Conservation (phyloP, 2,113 vertebrate species). For the Pangasianodon hypophthalmus region DNA sequence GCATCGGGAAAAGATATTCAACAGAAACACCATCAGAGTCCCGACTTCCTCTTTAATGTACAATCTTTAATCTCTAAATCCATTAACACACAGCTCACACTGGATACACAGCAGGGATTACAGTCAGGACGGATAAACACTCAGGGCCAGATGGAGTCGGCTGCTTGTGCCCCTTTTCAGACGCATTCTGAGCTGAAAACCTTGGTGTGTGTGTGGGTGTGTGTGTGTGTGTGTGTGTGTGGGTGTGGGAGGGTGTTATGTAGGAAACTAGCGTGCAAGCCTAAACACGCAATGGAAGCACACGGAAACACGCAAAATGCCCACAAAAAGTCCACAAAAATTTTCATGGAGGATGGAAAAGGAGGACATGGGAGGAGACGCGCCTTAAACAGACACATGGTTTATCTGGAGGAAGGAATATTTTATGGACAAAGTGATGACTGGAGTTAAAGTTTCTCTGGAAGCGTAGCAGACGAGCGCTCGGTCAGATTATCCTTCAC, state of each 20-base stretch:
- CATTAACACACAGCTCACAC: not conserved
- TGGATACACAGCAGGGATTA: not conserved
- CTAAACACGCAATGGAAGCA: not conserved
- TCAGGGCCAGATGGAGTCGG: not conserved
- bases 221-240: not conserved
- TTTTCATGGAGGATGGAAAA: no score
- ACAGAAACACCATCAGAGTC: not conserved
- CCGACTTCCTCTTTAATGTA: not conserved
- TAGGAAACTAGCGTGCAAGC: not conserved
- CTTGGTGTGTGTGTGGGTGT: no score
- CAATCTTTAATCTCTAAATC: not conserved
- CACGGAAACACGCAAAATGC: not conserved
- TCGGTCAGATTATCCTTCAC: not conserved
- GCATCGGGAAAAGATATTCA: no score
- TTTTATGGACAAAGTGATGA: no score
- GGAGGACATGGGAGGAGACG: no score
- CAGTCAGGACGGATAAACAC: not conserved
- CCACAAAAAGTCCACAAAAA: not conserved
- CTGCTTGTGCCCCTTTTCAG: not conserved
- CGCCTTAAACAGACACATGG: no score
- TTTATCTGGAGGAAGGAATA: no score
- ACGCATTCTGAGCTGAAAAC: not conserved
- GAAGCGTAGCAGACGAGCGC: no score
- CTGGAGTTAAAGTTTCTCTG: no score
- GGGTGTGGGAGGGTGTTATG: not conserved